These are phyloP conservation scores for Monochamus alternatus DNA, from an alignment of 2,888 invertebrate species.

Conservation along the genomic window DNA sequence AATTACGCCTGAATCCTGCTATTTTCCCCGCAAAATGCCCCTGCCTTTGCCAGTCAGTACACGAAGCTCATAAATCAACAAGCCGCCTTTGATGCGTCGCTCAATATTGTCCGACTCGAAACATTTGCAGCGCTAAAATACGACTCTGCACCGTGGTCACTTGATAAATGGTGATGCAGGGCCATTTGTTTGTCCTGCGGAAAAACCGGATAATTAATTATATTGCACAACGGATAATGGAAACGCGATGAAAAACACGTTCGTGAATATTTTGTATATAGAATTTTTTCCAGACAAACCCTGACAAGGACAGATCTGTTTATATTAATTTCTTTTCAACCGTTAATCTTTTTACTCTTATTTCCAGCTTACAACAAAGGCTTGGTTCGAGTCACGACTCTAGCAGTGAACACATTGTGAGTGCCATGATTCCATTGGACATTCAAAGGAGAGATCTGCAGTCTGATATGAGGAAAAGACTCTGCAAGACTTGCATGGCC, in stretches of 20 bases:
- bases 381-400: neutral
- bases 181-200: neutral
- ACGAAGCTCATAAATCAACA: neutral
- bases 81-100: slow-evolving; percentile 7
- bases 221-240: neutral
- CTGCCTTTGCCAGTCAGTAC: neutral
- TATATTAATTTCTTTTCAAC: no score
- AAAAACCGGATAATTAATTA: neutral
- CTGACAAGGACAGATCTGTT: no score
- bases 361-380: neutral
- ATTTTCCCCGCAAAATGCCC: neutral
- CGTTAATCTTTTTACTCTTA: neutral
- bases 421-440: neutral
- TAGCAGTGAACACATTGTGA: neutral
- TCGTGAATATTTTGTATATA: neutral
- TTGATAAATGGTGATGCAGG: slow-evolving; percentile 1
- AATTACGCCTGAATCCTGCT: neutral
- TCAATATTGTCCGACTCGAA: neutral
- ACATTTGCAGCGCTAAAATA: slow-evolving; percentile 7
- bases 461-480: neutral
- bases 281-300: no score
- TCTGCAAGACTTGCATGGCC: neutral
- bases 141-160: neutral
- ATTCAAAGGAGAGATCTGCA: slow-evolving; percentile 10
- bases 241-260: neutral